phyloP scores from a whole-genome alignment of 2,113 vertebrate species.

The Gallinago jamesoni region DNA sequence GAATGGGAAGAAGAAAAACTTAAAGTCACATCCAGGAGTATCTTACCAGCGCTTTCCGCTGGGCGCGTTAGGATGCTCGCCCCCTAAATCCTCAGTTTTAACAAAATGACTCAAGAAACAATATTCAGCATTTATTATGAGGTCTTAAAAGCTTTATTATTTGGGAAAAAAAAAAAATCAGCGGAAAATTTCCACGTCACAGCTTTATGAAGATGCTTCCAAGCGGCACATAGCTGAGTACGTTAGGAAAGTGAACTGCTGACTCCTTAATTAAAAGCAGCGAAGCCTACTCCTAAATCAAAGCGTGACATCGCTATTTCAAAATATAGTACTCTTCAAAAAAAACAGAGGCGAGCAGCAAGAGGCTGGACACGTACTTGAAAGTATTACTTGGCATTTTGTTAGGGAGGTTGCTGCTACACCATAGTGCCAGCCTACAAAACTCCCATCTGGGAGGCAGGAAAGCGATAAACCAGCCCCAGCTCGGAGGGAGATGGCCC shows the following conservation, averaged over 20 bases:
- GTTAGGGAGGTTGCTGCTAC: background rate
- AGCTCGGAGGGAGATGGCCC: conserved; percentile 31
- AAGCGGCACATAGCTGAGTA: background rate
- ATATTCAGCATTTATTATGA: background rate
- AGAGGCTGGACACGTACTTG: background rate
- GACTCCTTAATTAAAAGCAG: conserved; percentile 56
- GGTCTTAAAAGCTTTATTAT: conserved; percentile 23
- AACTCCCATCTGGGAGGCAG: conserved; percentile 2
- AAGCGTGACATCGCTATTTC: conserved; percentile 4
- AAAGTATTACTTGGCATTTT: background rate
- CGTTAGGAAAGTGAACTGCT: conserved; percentile 13
- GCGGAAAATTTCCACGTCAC: background rate
- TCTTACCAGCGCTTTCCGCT: background rate
- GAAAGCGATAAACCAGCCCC: background rate
- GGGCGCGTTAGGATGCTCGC: background rate
- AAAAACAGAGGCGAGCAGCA: background rate
- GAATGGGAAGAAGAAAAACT: background rate
- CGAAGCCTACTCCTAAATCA: conserved; percentile 16
- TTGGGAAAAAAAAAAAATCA: background rate
- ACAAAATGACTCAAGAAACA: background rate
- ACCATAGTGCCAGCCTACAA: background rate
- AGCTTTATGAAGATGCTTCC: conserved; percentile 30
- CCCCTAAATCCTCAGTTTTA: background rate
- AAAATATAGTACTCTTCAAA: conserved; percentile 9
- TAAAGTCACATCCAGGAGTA: background rate